A percentile compares a stretch with the other conserved stretches of the same genome.
Evolutionary conservation across 2,888 invertebrate species (phyloP).

Genomic region (Trypoxylon attenuatum): DNA sequence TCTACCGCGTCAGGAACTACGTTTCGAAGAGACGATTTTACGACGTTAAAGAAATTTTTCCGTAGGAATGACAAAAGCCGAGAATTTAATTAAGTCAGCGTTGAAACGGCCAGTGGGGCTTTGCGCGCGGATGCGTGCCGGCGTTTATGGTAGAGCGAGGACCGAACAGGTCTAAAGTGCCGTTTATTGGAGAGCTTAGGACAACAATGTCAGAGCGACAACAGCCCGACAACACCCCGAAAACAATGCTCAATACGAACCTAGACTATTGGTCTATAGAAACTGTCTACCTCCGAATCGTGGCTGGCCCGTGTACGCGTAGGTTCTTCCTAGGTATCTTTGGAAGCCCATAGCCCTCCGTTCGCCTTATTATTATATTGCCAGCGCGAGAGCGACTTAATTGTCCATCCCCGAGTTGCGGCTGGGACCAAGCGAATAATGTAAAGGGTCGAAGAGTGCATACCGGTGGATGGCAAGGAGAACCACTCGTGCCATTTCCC

Average conservation of each 20-base stretch:
- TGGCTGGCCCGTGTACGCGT: neutral
- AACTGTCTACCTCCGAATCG: neutral
- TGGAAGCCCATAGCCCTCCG: conserved; percentile 7
- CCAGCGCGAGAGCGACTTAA: conserved; percentile 9
- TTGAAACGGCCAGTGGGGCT: neutral
- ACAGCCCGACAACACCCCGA: neutral
- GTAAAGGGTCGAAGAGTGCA: conserved; percentile 6
- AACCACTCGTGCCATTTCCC: neutral
- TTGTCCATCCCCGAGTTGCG: conserved; percentile 13
- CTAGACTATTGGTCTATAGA: neutral
- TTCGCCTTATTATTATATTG: conserved; percentile 30
- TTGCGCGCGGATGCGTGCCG: neutral
- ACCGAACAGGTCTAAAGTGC: conserved; percentile 1
- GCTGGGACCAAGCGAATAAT: conserved; percentile 11
- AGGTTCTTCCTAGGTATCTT: neutral
- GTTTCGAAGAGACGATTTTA: neutral
- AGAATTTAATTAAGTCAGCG: neutral
- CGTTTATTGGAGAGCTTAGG: conserved; percentile 58
- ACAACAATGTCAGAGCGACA: conserved; percentile 12
- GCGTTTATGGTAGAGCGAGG: neutral
- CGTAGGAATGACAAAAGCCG: neutral
- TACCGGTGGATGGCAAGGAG: neutral
- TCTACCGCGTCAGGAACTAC: neutral
- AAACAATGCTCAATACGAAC: conserved; percentile 24
- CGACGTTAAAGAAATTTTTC: neutral